These are phyloP conservation scores for Maconellicoccus hirsutus DNA, from an alignment of 1,140 invertebrate genomes.

Conservation along the genomic window DNA sequence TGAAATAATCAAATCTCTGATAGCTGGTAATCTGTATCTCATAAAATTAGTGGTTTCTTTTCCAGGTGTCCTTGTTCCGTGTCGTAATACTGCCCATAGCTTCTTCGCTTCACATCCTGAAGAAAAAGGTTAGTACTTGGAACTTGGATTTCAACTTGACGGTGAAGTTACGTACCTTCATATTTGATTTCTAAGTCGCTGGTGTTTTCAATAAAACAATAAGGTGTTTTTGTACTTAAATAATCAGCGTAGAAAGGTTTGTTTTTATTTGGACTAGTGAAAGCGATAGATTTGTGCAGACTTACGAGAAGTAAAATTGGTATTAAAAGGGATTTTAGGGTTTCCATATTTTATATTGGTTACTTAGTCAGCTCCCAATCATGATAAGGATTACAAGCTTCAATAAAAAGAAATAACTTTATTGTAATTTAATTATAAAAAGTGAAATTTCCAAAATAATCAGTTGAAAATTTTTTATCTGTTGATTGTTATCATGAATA, in stretches of 20 bases:
- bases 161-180: not conserved
- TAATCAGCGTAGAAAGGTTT: not conserved
- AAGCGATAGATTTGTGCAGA: not conserved
- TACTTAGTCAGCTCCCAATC: no score
- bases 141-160: no score
- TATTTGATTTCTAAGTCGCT: not conserved
- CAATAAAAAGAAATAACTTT: no score
- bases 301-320: no score
- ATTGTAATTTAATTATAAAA: no score
- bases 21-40: constrained; percentile 36
- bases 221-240: constrained; percentile 10
- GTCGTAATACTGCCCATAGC: constrained; percentile 52
- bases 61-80: constrained; percentile 54
- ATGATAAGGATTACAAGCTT: no score
- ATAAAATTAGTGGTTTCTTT: constrained; percentile 41
- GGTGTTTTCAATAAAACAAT: not conserved
- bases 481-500: no score
- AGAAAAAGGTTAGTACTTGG: not conserved
- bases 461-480: no score
- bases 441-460: no score
- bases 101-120: constrained; percentile 47
- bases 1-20: constrained; percentile 41
- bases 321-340: no score
- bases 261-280: not conserved
- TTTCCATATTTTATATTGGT: no score